Base-by-base conservation (phyloP, 2,888 invertebrate genomes). In the Amphimallon solstitiale region DNA sequence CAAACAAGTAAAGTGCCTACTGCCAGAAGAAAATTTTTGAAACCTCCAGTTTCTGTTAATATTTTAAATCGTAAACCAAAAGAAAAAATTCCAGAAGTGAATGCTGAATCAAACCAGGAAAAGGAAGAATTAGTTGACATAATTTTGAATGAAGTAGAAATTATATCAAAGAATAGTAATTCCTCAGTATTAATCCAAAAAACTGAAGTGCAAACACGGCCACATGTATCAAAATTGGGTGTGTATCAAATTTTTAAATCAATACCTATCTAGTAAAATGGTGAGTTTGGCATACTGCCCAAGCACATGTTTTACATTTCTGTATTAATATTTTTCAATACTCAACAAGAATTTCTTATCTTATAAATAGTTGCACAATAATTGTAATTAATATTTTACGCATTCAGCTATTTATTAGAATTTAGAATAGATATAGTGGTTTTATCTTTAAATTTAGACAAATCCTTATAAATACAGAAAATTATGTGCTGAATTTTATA, bases 11-110 rank as follows among this genome's bases (percentile, higher is more conserved):
- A 78, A 78, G 49, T 10, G 37, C 12, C 19, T 52, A 43, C 15
- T 40, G 23, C 40, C 43, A 72, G 75, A 52, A 72, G 78, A 48
- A 74, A 75, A 48, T 76, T 76, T 67, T 68, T 78, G 35, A 78
- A 77, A 66, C 77, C 78, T 19, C 49, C 71, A 38, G 70, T 77
- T 52, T 71, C 70, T 35, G 56, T 72, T 29, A 73, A 70, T 56
- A 70, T 69, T 17, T 72, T 73, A 34, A 72, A 72, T 68, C 71
- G 70, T 49, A 70, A 72, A 67, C 10, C 35, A 21, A 65, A 66
- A 54, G 69, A 66, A 46, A 29, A 60, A 54, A 23, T 29, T 12
- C 43, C 56, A 29, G 49, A 49, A 70, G 74, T 72, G 29, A 67
- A 72, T 17, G 70, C 71, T 56, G 69, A 71, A 62, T 65, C 70